Evolutionary conservation across 2,113 vertebrate species (phyloP).

Genomic region (Tragelaphus imberbis): DNA sequence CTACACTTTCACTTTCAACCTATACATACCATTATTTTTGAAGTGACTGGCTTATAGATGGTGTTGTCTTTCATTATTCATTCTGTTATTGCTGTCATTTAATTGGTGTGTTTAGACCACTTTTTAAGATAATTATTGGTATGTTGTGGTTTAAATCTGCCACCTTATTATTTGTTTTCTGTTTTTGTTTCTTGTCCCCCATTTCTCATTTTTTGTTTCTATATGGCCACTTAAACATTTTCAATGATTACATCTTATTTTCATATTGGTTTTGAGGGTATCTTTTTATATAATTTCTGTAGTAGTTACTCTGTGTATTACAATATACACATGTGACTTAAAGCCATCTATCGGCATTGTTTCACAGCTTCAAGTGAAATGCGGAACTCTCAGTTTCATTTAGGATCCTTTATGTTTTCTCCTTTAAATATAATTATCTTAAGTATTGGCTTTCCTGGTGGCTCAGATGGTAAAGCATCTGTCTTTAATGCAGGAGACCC

Average conservation of each 20-base stretch:
- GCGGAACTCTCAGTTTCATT: background rate
- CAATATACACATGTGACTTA: background rate
- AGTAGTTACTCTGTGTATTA: background rate
- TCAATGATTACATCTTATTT: background rate
- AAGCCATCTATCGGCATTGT: background rate
- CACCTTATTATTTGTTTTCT: background rate
- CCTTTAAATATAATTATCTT: background rate
- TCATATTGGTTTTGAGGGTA: background rate
- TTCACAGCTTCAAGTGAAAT: background rate
- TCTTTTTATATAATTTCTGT: background rate
- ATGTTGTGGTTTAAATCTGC: background rate
- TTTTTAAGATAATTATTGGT: background rate
- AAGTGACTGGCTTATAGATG: background rate
- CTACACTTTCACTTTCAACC: background rate
- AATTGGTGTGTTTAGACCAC: background rate
- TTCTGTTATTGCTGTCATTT: background rate
- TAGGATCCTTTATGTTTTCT: background rate
- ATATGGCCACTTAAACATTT: background rate
- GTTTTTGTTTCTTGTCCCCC: background rate
- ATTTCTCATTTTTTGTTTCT: background rate
- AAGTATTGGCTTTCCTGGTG: background rate
- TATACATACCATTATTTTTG: background rate
- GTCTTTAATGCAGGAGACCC: too few relatives aligned
- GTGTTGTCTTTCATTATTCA: background rate
- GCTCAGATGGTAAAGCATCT: too few relatives aligned